These are phyloP conservation scores for Scaptodrosophila lebanonensis DNA, from an alignment of 1,140 invertebrate genomes.

Conservation along the genomic window DNA sequence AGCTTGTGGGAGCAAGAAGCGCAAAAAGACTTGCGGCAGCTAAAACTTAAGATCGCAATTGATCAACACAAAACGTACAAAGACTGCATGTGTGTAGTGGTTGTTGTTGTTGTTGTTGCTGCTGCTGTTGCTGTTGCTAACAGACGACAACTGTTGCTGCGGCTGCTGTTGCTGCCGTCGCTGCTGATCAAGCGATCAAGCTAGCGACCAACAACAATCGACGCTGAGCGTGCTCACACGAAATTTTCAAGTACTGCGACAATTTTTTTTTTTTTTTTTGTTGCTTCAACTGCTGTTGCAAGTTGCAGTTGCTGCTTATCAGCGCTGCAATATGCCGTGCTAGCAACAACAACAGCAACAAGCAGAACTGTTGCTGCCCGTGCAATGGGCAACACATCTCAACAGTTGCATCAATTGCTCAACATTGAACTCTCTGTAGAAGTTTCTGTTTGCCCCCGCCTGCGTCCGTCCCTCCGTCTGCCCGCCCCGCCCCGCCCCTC, in stretches of 20 bases:
- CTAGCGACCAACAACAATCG: slow-evolving; percentile 46
- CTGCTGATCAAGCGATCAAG: slow-evolving; percentile 50
- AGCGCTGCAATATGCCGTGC: slow-evolving; percentile 50
- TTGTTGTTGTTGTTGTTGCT: slow-evolving; percentile 5
- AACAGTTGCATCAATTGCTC: slow-evolving; percentile 75
- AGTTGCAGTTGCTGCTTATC: slow-evolving; percentile 38
- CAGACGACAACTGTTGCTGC: slow-evolving; percentile 32
- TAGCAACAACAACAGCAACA: slow-evolving; percentile 34
- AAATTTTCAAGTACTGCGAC: slow-evolving; percentile 73
- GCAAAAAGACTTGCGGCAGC: slow-evolving; percentile 45
- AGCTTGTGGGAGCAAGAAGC: slow-evolving; percentile 65
- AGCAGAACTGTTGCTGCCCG: slow-evolving; percentile 1
- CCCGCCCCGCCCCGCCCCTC: not conserved
- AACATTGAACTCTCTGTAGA: slow-evolving; percentile 68
- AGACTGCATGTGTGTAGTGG: not conserved
- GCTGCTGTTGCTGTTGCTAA: slow-evolving; percentile 16
- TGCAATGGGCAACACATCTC: slow-evolving; percentile 71
- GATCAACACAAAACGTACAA: slow-evolving; percentile 38
- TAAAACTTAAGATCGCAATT: slow-evolving; percentile 65
- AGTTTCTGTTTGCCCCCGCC: slow-evolving; percentile 5
- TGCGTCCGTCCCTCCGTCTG: not conserved
- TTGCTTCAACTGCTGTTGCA: not conserved
- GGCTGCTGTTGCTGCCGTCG: slow-evolving; percentile 18
- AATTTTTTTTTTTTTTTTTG: slow-evolving; percentile 50
- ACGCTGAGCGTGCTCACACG: slow-evolving; percentile 74